Evolutionary conservation across 2,797 vertebrate genomes (phyloP).

Genomic region (Dendrocincla tyrannina): DNA sequence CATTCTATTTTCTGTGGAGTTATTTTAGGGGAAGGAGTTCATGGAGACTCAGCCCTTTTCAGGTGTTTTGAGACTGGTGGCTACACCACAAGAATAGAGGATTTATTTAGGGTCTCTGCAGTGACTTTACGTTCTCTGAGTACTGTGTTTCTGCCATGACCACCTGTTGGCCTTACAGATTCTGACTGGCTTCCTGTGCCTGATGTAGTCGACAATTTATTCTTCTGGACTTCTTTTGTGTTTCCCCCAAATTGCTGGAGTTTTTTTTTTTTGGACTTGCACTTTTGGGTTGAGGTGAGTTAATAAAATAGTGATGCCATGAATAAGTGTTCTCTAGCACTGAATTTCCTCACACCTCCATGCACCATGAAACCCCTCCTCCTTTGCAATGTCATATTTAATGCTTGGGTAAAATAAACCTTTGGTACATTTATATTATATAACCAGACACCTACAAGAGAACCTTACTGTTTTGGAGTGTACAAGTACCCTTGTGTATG

Average conservation of each 20-base stretch:
- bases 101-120: neutral
- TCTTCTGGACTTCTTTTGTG: neutral
- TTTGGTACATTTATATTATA: neutral
- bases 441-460: neutral
- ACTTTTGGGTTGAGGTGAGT: neutral
- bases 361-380: neutral
- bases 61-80: neutral
- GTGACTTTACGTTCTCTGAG: neutral
- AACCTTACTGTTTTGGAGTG: neutral
- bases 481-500: neutral
- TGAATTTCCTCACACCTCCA: neutral
- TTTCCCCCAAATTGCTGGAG: neutral
- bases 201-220: neutral
- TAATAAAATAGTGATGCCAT: neutral
- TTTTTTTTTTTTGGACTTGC: neutral
- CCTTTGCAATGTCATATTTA: neutral
- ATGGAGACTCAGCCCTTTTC: neutral
- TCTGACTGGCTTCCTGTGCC: neutral
- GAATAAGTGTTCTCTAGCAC: rapidly evolving
- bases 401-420: neutral
- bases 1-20: neutral
- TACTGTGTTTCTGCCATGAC: neutral
- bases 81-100: neutral
- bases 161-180: neutral
- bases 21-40: neutral